Base-by-base conservation (phyloP, 2,113 vertebrate species). In the Gadus chalcogrammus region DNA sequence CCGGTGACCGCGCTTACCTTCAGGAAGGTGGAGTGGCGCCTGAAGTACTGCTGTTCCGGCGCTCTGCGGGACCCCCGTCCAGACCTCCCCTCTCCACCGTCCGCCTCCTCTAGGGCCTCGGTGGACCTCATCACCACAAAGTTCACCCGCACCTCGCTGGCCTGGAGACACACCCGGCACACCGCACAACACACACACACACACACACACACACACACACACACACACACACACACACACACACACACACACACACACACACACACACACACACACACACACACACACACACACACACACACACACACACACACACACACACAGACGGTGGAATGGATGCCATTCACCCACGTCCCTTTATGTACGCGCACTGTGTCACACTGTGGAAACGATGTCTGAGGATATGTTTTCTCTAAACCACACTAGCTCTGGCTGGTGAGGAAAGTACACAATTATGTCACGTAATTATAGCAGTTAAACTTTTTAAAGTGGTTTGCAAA, bases 61-160 rank as follows among this genome's bases (percentile, higher is more conserved):
- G 17, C 70, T n/a, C 91, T 87, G 56, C 93, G 90, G 67, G 87
- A 78, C 27, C 85, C 85, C 0, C 94, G 85, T 79, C 89, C 88
- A 0, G 87, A 91, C 2, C 72, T 78, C n/a, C 88, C 92, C 0
- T 90, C 94, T 48, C n/a, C 55, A 15, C 82, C 84, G 69, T 88
- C 89, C 63, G 85, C 85, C 2, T 96, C 95, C 66, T 95, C 95
- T 59, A 48, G 77, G 0, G 78, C 5, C 11, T 96, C 93, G 0
- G 79, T 55, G 65, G 89, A 88, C 75, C 95, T 90, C 90, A 96
- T 89, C 65, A 96, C 93, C 63, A 95, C 94, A 76, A 97, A 96
- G 89, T 95, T 96, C 71, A 97, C 95, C 24, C 93, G 90, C 52
- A 92, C 90, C 78, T 96, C 95, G 15, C 94, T 96, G 70, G 76